These are phyloP conservation scores for Philopedon plagiatum DNA, from an alignment of 2,888 invertebrate genomes.

Conservation along the genomic window DNA sequence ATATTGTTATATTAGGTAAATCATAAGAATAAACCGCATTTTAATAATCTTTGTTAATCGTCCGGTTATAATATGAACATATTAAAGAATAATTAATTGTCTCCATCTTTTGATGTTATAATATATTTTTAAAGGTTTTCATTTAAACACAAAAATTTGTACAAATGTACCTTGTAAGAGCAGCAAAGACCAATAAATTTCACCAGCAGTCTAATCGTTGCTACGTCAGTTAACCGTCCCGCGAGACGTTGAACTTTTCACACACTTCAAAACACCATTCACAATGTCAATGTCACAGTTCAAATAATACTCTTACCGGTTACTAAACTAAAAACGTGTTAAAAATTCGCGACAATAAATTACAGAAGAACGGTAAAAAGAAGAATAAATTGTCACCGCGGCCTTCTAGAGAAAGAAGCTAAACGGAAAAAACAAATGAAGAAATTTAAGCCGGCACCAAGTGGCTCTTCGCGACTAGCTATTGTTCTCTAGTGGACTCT, in stretches of 20 bases:
- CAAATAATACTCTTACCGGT: conserved; percentile 14
- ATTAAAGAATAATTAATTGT: too few species aligned
- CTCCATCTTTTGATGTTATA: too few species aligned
- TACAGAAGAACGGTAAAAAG: conserved; percentile 22
- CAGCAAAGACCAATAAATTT: conserved; percentile 21
- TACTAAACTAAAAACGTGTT: background rate
- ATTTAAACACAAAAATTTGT: background rate
- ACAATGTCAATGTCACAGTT: conserved; percentile 42
- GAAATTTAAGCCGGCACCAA: conserved; percentile 25
- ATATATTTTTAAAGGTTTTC: too few species aligned
- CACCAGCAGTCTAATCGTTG: conserved; percentile 6
- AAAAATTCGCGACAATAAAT: conserved; percentile 24
- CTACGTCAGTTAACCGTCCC: conserved; percentile 36
- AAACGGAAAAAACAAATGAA: conserved; percentile 1
- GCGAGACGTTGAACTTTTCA: conserved; percentile 43
- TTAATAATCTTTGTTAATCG: too few species aligned
- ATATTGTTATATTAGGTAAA: too few species aligned
- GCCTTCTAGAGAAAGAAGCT: conserved; percentile 14
- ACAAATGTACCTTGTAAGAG: conserved; percentile 19
- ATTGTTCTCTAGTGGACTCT: conserved; percentile 32
- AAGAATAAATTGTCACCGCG: conserved; percentile 14
- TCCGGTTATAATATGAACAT: too few species aligned
- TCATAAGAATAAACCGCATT: too few species aligned
- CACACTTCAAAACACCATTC: conserved; percentile 47
- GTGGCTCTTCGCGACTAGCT: conserved; percentile 7